Percentiles rank a stretch among this genome's conserved stretches.
These are phyloP conservation scores for Conus canariensis DNA, from an alignment of 2,888 invertebrate genomes.

Conservation along the genomic window DNA sequence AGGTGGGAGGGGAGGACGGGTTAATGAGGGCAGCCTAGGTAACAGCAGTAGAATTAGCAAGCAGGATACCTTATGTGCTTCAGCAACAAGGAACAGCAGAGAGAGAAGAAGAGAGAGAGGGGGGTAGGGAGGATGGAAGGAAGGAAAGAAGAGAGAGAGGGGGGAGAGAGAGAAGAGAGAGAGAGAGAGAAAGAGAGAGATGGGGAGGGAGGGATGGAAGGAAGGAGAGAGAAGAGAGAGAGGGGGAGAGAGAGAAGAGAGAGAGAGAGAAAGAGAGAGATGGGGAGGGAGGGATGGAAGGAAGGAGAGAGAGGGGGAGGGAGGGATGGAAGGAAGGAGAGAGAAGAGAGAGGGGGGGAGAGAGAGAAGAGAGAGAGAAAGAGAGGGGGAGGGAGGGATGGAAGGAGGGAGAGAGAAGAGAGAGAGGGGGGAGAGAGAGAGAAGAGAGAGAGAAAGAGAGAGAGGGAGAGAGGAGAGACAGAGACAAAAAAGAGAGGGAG, in stretches of 20 bases:
- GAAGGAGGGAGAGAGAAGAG: neutral
- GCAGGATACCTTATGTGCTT: no score
- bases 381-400: neutral
- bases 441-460: conserved; percentile 8
- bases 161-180: neutral
- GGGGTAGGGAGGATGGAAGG: neutral
- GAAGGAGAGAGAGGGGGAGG: neutral
- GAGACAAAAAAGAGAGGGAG: neutral
- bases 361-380: neutral
- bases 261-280: neutral
- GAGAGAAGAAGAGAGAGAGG: no score
- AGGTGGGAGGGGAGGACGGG: no score
- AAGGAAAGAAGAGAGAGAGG: neutral
- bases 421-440: neutral
- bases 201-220: neutral
- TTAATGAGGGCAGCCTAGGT: no score
- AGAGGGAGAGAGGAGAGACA: neutral
- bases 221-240: neutral
- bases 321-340: neutral
- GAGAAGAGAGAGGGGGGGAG: neutral
- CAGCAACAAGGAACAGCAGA: no score
- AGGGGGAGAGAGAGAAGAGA: neutral
- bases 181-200: neutral
- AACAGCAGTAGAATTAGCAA: no score
- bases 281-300: neutral